Conservation (phyloP, 2,797 vertebrate species). For the Tragelaphus eurycerus region DNA sequence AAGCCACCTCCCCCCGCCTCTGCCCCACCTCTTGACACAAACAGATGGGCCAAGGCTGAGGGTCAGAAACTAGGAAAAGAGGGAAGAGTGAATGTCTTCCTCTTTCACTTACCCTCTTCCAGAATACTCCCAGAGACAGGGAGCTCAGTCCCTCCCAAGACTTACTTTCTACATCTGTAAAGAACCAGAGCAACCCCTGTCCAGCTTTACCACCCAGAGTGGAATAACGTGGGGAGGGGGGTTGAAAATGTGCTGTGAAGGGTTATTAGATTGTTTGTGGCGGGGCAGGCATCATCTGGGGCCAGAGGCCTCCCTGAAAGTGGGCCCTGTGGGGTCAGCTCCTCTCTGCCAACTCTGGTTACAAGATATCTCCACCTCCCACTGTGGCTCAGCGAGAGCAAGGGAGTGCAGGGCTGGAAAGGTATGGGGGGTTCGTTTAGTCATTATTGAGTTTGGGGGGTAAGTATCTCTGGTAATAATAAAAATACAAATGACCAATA, state of each 20-base stretch:
- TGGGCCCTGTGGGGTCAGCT: not conserved
- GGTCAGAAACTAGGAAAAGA: not conserved
- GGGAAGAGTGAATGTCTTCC: not conserved
- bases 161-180: not conserved
- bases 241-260: not conserved
- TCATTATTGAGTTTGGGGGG: not conserved
- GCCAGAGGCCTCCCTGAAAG: not conserved
- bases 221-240: not conserved
- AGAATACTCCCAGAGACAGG: not conserved
- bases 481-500: not conserved
- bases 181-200: not conserved
- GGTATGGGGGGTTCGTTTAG: not conserved
- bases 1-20: fast-evolving
- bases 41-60: not conserved
- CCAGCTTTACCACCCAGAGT: not conserved
- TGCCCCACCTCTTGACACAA: not conserved
- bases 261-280: not conserved
- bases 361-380: not conserved
- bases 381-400: not conserved
- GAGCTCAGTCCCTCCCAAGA: not conserved
- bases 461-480: not conserved
- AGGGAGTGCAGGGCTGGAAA: not conserved
- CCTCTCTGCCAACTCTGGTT: not conserved
- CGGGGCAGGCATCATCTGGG: not conserved
- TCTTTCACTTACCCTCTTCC: not conserved